Percentiles rank a stretch among this genome's conserved stretches.
phyloP scores from a whole-genome alignment of 2,113 vertebrate species.

The Austrofundulus limnaeus region DNA sequence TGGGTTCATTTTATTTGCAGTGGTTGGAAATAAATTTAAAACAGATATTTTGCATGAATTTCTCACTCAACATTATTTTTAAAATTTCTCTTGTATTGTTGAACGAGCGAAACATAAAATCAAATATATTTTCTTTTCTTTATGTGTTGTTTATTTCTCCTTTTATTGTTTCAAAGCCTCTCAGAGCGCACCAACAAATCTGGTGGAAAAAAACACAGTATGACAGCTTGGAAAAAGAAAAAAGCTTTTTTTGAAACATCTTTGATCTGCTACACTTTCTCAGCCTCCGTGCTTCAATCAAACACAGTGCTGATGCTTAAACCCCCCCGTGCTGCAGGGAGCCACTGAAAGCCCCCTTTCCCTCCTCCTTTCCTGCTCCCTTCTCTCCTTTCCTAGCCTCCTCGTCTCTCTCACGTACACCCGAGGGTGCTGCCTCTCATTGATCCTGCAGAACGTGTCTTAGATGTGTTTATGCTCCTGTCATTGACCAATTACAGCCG shows the following conservation, averaged over 20 bases:
- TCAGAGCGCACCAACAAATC: constrained; percentile 35
- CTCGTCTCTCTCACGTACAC: constrained; percentile 29
- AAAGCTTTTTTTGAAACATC: constrained; percentile 64
- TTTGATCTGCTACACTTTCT: constrained; percentile 72
- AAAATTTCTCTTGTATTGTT: too few species aligned
- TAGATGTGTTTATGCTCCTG: constrained; percentile 78
- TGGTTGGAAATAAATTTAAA: too few species aligned
- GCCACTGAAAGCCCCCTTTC: constrained; percentile 39
- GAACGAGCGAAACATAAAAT: too few species aligned
- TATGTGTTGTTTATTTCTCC: constrained; percentile 37
- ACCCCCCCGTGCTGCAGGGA: constrained; percentile 53
- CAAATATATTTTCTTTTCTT: too few species aligned
- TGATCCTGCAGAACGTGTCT: constrained; percentile 79
- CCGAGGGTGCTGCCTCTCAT: constrained; percentile 63
- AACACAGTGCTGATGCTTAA: constrained; percentile 66
- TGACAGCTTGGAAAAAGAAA: constrained; percentile 33
- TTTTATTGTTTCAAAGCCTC: constrained; percentile 45
- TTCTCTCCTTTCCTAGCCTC: not conserved
- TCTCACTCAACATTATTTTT: too few species aligned
- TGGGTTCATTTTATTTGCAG: too few species aligned
- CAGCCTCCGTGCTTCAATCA: constrained; percentile 65
- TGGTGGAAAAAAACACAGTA: constrained; percentile 31
- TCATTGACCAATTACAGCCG: constrained; percentile 80
- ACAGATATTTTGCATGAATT: too few species aligned
- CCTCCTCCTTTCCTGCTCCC: constrained; percentile 11